Evolutionary conservation across 2,113 vertebrate genomes (phyloP).

Genomic region (Rhinoderma darwinii): DNA sequence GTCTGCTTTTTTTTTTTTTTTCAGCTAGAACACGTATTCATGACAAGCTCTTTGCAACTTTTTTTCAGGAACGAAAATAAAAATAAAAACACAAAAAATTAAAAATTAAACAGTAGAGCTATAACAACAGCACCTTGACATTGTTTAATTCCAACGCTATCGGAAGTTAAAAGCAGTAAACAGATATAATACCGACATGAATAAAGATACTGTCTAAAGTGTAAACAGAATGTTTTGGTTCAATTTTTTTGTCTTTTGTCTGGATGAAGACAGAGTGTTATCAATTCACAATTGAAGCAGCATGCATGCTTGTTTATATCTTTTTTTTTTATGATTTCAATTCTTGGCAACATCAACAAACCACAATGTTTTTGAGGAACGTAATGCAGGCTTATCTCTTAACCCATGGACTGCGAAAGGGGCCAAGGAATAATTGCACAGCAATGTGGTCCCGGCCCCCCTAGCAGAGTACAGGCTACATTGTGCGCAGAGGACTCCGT

Average conservation of each 20-base stretch:
- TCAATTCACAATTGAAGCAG: slow-evolving; percentile 99
- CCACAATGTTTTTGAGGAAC: slow-evolving; percentile 96
- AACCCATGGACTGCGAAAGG: slow-evolving; percentile 42
- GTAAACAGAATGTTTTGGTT: slow-evolving; percentile 99
- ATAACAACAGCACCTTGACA: slow-evolving; percentile 99
- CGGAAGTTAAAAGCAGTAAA: slow-evolving; percentile 99
- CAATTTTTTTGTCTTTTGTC: slow-evolving; percentile 76
- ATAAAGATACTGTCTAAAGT: slow-evolving; percentile 94
- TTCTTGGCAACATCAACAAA: slow-evolving; percentile 99
- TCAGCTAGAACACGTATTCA: slow-evolving; percentile 82
- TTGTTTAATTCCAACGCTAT: slow-evolving; percentile 98
- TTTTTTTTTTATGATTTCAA: slow-evolving; percentile 83
- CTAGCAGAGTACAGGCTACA: slow-evolving; percentile 66
- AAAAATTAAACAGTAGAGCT: slow-evolving; percentile 90
- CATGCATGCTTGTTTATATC: slow-evolving; percentile 95
- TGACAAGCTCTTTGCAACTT: slow-evolving; percentile 69
- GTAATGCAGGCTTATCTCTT: slow-evolving; percentile 85
- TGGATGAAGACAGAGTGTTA: slow-evolving; percentile 94
- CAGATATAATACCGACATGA: slow-evolving; percentile 95
- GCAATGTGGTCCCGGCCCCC: slow-evolving; percentile 25
- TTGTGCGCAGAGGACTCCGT: slow-evolving; percentile 96
- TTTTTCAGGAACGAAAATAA: slow-evolving; percentile 85
- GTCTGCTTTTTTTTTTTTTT: slow-evolving; percentile 63
- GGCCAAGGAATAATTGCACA: slow-evolving; percentile 46
- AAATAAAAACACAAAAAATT: slow-evolving; percentile 66